Evolutionary conservation across 2,888 invertebrate species (phyloP).

Genomic region (Agriotes lineatus): DNA sequence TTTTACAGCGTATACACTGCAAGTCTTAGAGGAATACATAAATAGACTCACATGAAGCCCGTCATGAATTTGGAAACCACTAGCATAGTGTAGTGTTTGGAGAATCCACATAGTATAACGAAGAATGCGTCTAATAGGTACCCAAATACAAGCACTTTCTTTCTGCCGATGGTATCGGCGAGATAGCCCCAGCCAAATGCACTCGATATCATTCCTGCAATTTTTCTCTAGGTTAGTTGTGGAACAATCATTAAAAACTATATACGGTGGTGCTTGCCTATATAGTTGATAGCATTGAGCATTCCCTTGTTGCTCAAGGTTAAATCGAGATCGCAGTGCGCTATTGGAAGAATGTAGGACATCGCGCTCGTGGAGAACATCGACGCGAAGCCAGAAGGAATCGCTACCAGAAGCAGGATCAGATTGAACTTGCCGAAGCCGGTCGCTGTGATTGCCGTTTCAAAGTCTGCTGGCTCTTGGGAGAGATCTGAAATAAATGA

Average conservation of each 20-base stretch:
- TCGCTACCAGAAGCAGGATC: conserved; percentile 70
- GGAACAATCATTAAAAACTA: conserved; percentile 17
- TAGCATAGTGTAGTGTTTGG: conserved; percentile 76
- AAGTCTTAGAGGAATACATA: too few species aligned
- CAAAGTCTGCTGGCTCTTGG: conserved; percentile 71
- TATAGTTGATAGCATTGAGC: conserved; percentile 78
- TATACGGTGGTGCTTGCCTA: conserved; percentile 67
- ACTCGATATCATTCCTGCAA: conserved; percentile 80
- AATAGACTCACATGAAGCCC: conserved; percentile 77
- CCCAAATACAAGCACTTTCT: conserved; percentile 76
- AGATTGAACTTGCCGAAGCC: conserved; percentile 80
- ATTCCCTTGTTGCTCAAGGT: conserved; percentile 78
- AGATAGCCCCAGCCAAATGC: conserved; percentile 84
- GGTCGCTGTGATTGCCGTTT: conserved; percentile 76
- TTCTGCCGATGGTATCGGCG: conserved; percentile 80
- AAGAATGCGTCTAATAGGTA: conserved; percentile 74
- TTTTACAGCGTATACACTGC: too few species aligned
- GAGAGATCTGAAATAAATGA: background rate
- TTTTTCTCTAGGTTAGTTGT: background rate
- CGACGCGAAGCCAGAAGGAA: conserved; percentile 77
- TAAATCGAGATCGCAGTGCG: conserved; percentile 80
- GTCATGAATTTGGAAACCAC: conserved; percentile 79
- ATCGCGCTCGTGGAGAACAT: conserved; percentile 80
- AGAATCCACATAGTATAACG: conserved; percentile 73
- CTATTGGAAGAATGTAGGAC: conserved; percentile 80